Percentiles rank a stretch among this genome's conserved stretches.
phyloP scores from a whole-genome alignment of 2,888 invertebrate genomes.

The Standfussiana lucernea region DNA sequence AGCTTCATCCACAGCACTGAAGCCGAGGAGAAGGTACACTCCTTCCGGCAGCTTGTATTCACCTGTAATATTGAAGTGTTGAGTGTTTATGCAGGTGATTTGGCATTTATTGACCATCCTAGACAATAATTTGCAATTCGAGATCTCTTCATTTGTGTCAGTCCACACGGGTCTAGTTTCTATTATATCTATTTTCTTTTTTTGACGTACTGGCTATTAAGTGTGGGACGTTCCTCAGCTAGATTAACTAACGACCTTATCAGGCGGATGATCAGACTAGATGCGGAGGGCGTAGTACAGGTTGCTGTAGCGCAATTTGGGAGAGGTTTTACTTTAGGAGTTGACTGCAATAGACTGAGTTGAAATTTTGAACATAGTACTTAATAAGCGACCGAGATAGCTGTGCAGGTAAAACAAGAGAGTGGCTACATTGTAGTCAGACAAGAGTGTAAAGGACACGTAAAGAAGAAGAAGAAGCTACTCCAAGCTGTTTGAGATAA shows the following conservation, averaged over 20 bases:
- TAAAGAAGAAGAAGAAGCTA: neutral
- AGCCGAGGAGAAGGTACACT: constrained; percentile 96
- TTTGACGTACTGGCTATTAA: neutral
- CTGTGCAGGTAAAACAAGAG: neutral
- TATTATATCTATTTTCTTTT: neutral
- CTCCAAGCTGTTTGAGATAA: neutral
- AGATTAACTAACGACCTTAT: neutral
- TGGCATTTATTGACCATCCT: neutral
- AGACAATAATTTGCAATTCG: neutral
- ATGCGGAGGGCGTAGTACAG: neutral
- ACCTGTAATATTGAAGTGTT: constrained; percentile 85
- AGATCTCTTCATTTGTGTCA: too few relatives aligned
- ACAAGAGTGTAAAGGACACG: neutral
- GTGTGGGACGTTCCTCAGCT: neutral
- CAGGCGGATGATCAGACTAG: neutral
- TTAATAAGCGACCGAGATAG: neutral
- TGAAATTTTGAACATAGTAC: neutral
- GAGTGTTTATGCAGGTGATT: neutral
- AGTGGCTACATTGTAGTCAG: neutral
- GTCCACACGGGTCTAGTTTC: too few relatives aligned
- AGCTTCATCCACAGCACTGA: constrained; percentile 97
- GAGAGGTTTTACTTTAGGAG: neutral
- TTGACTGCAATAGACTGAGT: neutral
- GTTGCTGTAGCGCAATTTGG: neutral
- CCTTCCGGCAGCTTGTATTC: constrained; percentile 95